A percentile compares a stretch with the other conserved stretches of the same genome.
phyloP scores from a whole-genome alignment of 1,140 invertebrate genomes.

The Helicoverpa zea region DNA sequence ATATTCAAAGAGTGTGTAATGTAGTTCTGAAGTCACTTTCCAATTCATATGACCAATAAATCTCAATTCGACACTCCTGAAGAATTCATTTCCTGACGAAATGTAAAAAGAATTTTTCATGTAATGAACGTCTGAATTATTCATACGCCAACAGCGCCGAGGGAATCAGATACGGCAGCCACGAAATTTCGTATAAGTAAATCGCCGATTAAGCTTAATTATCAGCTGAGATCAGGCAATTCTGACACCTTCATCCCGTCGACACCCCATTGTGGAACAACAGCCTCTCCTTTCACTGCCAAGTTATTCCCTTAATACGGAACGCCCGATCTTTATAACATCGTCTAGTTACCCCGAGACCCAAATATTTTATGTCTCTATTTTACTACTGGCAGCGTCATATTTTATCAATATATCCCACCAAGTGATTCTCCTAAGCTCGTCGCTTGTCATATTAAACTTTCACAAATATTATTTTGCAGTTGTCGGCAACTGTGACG shows the following conservation, averaged over 20 bases:
- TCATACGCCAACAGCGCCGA: constrained; percentile 42
- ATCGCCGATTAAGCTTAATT: constrained; percentile 41
- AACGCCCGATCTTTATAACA: constrained; percentile 33
- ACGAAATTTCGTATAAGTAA: constrained; percentile 26
- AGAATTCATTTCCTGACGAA: constrained; percentile 52
- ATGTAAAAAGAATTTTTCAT: constrained; percentile 51
- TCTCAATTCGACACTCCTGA: constrained; percentile 38
- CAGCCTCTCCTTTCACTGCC: not conserved
- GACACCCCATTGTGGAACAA: constrained; percentile 26
- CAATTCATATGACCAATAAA: constrained; percentile 33
- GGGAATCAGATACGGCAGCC: constrained; percentile 35
- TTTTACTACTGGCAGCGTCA: constrained; percentile 38
- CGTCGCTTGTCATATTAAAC: constrained; percentile 44
- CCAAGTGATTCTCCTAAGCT: constrained; percentile 34
- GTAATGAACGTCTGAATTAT: constrained; percentile 53
- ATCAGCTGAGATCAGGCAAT: constrained; percentile 28
- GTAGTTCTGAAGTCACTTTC: not conserved
- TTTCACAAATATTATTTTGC: constrained; percentile 38
- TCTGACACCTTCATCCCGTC: constrained; percentile 23
- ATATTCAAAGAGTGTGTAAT: not conserved
- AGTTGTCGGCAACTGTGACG: constrained; percentile 16
- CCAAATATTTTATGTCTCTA: constrained; percentile 45
- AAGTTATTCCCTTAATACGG: constrained; percentile 2
- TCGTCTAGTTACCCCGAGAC: constrained; percentile 31
- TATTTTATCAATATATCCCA: constrained; percentile 47